Evolutionary conservation across 2,113 vertebrate species (phyloP), one percentile per base, ranked within the genome.

Genomic region (Muscicapa adusta): DNA sequence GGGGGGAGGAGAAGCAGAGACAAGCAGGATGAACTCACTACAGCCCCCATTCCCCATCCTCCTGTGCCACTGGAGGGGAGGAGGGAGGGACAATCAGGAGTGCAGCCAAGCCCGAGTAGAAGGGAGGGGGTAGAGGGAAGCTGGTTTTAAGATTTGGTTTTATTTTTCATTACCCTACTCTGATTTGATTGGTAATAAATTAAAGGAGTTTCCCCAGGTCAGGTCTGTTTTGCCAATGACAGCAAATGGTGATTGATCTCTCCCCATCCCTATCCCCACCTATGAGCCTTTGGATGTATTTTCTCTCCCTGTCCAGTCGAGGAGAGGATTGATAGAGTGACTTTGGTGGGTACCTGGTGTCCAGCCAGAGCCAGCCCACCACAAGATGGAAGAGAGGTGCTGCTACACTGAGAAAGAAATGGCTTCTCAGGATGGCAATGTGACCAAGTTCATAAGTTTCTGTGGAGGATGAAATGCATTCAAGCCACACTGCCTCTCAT

Each of bases 201-300:
- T 47, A 58, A 29, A 72, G 24, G 1, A 67, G n/a, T 54, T 86
- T 61, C 18, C 53, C 61, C 31, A 61, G 20, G 34, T 18, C 10
- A 15, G 13, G 40, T 53, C 38, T 53, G 25, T 56, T 68, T 61
- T 74, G 61, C 34, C 10, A 3, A 18, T 50, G 34, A 80, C 15
- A 31, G 18, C 36, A 74, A 43, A 3, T 18, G 31, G 23, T 62
- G 48, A 80, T 12, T 61, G 31, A 74, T 50, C 13, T 38, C 48
- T 67, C 54, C 75, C 48, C 43, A 47, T 22, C 23, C 33, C 48
- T 36, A 29, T 8, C 43, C 38, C 20, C 14, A 14, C 28, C 43
- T 34, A 23, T 0, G 0, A 81, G 43, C 12, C 18, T 57, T 57
- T 10, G 2, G 8, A 19, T 57, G 12, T 10, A 19, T 74, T 68